Base-by-base conservation (phyloP, 53 echinoderm and acorn worm species). In the Paelopatides confundens region DNA sequence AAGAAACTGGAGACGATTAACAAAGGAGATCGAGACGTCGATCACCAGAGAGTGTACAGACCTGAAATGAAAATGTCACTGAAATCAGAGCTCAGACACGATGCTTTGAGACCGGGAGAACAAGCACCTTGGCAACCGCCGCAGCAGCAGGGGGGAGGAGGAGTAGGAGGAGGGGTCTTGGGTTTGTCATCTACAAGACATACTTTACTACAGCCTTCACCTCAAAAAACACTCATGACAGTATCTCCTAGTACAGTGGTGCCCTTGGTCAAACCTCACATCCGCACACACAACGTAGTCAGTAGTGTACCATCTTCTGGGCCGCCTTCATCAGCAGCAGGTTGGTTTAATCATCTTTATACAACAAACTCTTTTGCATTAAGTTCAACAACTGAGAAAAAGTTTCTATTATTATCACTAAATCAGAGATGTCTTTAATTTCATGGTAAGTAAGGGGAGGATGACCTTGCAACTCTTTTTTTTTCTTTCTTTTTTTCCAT, bases 31-130 rank as follows among this genome's bases (percentile, higher is more conserved):
- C 29, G 67, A 10, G 65, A 83, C 0, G 43, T 38, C 0, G 84
- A 83, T 36, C 23, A 36, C 14, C 63, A 65, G 23, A 28, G 84
- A 34, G 84, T 83, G 11, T 83, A 83, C 31, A 36, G 84, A 65
- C 84, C 84, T 1, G 84, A 83, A 31, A 65, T 34, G 84, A 83
- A 83, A 62, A 83, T 83, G 84, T 65, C 84, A 8, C 64, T 83
- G 11, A 83, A 83, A 26, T 27, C 64, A 7, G 84, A 83, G 3
- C 17, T 63, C 33, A 63, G 65, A 30, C 84, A 83, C 36, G 84
- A 83, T 11, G 38, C n/a, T 28, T 26, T 46, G 10, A 62, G 38
- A 36, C 12, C 63, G 64, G 84, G 84, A 2, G 63, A 83, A 14
- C 84, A 33, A 18, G 39, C 35, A 23, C 9, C 36, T 9, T 65